Evolutionary conservation across 2,888 invertebrate genomes (phyloP).

Genomic region (Luffia ferchaultella): DNA sequence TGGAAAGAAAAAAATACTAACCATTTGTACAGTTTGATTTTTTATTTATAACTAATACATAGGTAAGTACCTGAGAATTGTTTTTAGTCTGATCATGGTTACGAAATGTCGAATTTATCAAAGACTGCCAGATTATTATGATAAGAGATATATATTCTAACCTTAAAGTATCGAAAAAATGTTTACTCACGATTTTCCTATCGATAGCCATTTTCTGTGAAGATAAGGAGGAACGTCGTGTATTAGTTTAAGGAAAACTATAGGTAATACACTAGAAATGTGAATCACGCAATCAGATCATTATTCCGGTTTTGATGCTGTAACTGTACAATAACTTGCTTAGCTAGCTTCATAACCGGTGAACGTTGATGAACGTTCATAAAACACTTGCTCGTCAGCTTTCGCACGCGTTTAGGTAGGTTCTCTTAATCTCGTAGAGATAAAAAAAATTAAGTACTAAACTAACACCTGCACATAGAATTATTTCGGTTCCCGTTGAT

Average conservation of each 20-base stretch:
- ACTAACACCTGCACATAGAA: not conserved
- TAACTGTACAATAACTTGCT: no score
- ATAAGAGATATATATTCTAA: not conserved
- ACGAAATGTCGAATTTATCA: not conserved
- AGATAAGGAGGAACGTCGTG: no score
- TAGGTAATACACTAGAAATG: no score
- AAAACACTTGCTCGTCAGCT: no score
- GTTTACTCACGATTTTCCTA: conserved; percentile 26
- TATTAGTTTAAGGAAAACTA: no score
- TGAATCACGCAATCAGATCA: no score
- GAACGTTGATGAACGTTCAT: no score
- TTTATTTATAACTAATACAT: conserved; percentile 20
- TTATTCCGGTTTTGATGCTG: no score
- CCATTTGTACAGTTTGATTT: conserved; percentile 23
- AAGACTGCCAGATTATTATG: not conserved
- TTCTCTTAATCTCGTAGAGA: not conserved
- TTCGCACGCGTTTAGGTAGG: no score
- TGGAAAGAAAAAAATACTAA: conserved; percentile 20
- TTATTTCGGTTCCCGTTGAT: conserved; percentile 4
- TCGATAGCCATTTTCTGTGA: not conserved
- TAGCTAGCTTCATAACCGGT: no score
- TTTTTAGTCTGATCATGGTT: not conserved
- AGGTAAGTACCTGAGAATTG: not conserved
- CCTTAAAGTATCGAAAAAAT: not conserved
- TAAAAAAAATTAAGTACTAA: not conserved